phyloP scores from a whole-genome alignment of 2,113 vertebrate genomes.

The Anser cygnoides region DNA sequence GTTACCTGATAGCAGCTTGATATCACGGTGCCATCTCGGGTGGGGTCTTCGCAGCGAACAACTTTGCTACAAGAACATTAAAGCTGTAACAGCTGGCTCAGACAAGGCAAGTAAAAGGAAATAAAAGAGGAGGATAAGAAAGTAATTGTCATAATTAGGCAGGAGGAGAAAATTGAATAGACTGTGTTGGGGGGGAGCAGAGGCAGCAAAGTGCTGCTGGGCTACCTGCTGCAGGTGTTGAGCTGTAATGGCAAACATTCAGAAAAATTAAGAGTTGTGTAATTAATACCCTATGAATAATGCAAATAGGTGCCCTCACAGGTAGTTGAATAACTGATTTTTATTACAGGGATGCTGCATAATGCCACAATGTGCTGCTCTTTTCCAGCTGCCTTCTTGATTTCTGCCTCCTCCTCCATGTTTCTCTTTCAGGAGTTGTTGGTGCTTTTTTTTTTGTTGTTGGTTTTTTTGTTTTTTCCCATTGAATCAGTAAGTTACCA shows the following conservation, averaged over 20 bases:
- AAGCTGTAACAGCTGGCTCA: conserved; percentile 9
- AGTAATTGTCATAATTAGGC: conserved; percentile 50
- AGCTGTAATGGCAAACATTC: conserved; percentile 12
- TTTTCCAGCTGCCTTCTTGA: neutral
- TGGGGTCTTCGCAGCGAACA: neutral
- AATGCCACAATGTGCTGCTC: neutral
- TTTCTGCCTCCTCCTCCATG: neutral
- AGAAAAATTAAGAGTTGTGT: neutral
- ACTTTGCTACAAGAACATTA: neutral
- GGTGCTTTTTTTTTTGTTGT: neutral
- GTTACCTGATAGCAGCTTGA: neutral
- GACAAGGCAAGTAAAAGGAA: conserved; percentile 2
- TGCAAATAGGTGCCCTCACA: conserved; percentile 45
- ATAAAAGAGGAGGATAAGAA: conserved; percentile 35
- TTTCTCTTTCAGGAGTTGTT: neutral
- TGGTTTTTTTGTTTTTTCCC: neutral
- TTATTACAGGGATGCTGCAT: neutral
- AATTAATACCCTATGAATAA: conserved; percentile 52
- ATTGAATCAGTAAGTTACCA: accelerated
- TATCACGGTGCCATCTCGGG: neutral
- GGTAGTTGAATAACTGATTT: conserved; percentile 31
- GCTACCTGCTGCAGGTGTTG: conserved; percentile 33
- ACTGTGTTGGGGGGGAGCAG: neutral
- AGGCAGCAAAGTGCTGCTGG: neutral
- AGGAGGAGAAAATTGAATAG: conserved; percentile 35